These are phyloP conservation scores for Maylandia zebra DNA, from an alignment of 2,113 vertebrate genomes.

Conservation along the genomic window DNA sequence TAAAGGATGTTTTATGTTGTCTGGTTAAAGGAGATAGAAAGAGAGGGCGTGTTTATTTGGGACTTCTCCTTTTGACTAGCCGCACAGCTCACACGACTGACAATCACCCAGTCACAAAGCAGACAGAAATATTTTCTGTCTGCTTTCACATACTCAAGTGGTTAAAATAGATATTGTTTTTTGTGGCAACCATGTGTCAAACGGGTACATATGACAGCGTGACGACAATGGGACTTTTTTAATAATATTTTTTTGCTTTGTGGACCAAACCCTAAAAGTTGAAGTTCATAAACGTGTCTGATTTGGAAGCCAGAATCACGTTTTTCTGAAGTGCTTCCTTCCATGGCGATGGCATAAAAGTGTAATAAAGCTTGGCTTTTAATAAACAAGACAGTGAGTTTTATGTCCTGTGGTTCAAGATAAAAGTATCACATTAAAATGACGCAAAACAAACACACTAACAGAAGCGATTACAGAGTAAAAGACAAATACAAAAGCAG, in stretches of 20 bases:
- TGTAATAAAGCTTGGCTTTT: not conserved
- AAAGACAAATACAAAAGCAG: not conserved
- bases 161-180: not conserved
- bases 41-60: not conserved
- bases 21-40: not conserved
- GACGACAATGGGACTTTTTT: rapidly evolving
- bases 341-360: not conserved
- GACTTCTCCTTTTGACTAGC: not conserved
- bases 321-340: not conserved
- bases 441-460: not conserved
- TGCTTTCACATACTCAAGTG: not conserved
- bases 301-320: not conserved
- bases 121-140: not conserved
- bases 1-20: not conserved
- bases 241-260: not conserved
- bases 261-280: not conserved
- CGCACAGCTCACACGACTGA: not conserved
- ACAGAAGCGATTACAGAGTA: not conserved
- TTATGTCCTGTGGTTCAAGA: not conserved
- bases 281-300: not conserved
- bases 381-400: not conserved
- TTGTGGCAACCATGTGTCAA: not conserved
- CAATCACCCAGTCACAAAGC: not conserved
- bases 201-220: not conserved
- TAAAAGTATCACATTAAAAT: not conserved